Evolutionary conservation across 2,888 invertebrate genomes (phyloP).

Genomic region (Entomobrya multifasciata): DNA sequence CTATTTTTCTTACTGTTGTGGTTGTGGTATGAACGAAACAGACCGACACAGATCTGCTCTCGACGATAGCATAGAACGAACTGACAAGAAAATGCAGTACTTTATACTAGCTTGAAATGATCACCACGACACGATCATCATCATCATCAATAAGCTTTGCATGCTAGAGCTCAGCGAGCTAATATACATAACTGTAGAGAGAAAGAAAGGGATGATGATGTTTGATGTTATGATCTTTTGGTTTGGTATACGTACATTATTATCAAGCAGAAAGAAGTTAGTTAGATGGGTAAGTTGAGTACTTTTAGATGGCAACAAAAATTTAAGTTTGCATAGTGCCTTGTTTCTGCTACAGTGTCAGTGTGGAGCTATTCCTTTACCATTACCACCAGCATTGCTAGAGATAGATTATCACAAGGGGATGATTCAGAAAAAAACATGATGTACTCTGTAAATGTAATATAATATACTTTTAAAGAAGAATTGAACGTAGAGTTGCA

Average conservation of each 20-base stretch:
- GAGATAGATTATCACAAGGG: not conserved
- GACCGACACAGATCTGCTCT: constrained; percentile 59
- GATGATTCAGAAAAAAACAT: constrained; percentile 21
- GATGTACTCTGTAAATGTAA: not conserved
- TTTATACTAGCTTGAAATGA: constrained; percentile 21
- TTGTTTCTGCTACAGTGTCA: not conserved
- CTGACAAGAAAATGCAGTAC: constrained; percentile 60
- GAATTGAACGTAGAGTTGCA: constrained; percentile 3
- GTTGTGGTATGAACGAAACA: constrained; percentile 18
- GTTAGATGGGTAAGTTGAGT: constrained; percentile 8
- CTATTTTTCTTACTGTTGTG: not conserved
- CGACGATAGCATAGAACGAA: constrained; percentile 49
- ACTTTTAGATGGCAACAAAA: constrained; percentile 22
- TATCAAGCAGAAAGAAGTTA: constrained; percentile 25
- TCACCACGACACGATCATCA: constrained; percentile 18
- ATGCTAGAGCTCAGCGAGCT: not conserved
- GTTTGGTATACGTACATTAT: constrained; percentile 20
- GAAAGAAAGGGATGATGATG: constrained; percentile 21
- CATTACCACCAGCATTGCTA: not conserved
- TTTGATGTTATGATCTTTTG: no score
- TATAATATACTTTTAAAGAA: not conserved
- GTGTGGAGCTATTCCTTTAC: not conserved
- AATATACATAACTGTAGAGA: not conserved
- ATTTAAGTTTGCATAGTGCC: constrained; percentile 3
- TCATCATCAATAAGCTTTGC: not conserved